Evolutionary conservation across 2,797 vertebrate species (phyloP), one percentile per base, ranked within the genome.

Genomic region (Micrastur ruficollis): DNA sequence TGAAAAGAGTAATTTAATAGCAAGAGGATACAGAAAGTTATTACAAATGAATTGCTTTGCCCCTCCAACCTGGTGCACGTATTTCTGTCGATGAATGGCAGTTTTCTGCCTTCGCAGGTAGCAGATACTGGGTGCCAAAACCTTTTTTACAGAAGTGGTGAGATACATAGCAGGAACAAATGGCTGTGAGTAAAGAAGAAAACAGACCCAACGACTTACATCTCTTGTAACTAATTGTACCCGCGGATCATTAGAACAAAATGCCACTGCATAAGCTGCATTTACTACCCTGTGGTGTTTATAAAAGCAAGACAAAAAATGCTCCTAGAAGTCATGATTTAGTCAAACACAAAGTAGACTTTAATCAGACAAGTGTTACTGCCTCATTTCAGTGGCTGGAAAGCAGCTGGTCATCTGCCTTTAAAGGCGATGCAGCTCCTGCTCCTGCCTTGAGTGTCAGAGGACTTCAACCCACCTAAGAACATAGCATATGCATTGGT

Each of bases 401-500:
- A 53, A 81, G 49, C 62, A 79, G 34, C 36, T 91, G 86, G 25
- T n/a, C 12, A 58, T 52, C 66, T 72, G 40, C 20, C 11, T 86
- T 56, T 68, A 25, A 56, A 84, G 55, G 7, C 7, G 55, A 15
- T 16, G 8, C 25, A 81, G 36, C 14, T 88, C 10, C 47, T 75
- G 34, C 44, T 88, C 21, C 59, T 59, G 31, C 31, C 40, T 34
- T 3, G 3, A 47, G 26, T 25, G 12, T 67, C 59, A 52, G 53
- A 81, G 38, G 23, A 7, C 44, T 63, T 17, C 52, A 49, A 13
- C 22, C 14, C 58, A 12, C n/a, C 14, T 1, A 29, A 36, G n/a
- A 59, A 21, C 0, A 0, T 5, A 1, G 6, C 4, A 0, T 2
- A 0, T 2, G 27, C 0, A 0, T 2, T 52, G 44, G 21, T 81